Evolutionary conservation across 2,797 vertebrate species (phyloP), one percentile per base, ranked within the genome.

Genomic region (Danio jaintianensis): DNA sequence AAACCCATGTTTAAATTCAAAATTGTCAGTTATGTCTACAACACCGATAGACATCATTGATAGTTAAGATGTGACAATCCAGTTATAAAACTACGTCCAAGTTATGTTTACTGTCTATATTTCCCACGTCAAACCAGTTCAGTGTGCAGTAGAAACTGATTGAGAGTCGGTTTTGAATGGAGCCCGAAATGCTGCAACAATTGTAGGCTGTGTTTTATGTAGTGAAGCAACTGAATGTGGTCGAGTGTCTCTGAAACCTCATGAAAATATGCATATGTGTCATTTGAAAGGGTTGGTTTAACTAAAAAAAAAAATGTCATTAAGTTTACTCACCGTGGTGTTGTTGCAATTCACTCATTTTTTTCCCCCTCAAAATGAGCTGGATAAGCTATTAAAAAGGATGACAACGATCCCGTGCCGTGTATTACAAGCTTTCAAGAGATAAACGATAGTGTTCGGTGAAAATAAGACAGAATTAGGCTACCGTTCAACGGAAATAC

Each of bases 131-230:
- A 48, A 61, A 61, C 55, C 63, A 50, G 42, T 47, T 58, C 3
- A 18, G 63, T 78, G n/a, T 40, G 76, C 53, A 61, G 55, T 78
- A 18, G 43, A 38, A 69, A 48, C 42, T 11, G 72, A 38, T 18
- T 13, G 40, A 58, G 11, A 40, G 5, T 45, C 70, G 43, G 55
- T 79, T 80, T 22, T 72, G 70, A 63, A 45, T 9, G 52, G 52
- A 64, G 69, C 68, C 78, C 70, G 8, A 63, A 73, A 80, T 80
- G 70, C 78, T 72, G 78, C 78, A 72, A 80, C 62, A 53, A 36
- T 36, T 7, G 20, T 47, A 47, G 53, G 29, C 29, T 29, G 38
- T 50, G 40, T 16, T 72, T 52, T 42, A 43, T 53, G 56, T 42
- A 50, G 66, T 71, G 29, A 20, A 64, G 59, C 47, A 50, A 48